Evolutionary conservation across 2,888 invertebrate genomes (phyloP).

Genomic region (Netelia virgata): DNA sequence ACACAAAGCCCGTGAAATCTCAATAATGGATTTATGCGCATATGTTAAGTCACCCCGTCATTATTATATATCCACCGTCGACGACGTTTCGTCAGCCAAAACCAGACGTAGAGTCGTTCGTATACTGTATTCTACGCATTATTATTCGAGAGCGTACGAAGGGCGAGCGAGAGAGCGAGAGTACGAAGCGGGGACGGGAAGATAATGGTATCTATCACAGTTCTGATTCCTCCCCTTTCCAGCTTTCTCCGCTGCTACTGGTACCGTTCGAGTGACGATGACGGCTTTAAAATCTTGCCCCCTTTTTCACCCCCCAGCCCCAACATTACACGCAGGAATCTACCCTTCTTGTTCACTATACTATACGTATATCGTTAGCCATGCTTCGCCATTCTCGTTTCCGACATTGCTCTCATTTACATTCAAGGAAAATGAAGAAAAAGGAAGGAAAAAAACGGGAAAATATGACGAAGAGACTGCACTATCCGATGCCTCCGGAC

Average conservation of each 20-base stretch:
- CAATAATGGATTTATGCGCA: constrained; percentile 85
- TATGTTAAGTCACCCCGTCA: constrained; percentile 81
- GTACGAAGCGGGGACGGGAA: constrained; percentile 40
- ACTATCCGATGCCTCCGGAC: neutral
- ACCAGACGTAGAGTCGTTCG: constrained; percentile 42
- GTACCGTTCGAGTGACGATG: constrained; percentile 61
- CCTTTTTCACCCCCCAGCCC: constrained; percentile 3
- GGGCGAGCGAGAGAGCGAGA: constrained; percentile 39
- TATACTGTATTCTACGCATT: constrained; percentile 56
- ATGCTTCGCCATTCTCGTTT: constrained; percentile 30
- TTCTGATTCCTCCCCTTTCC: constrained; percentile 21
- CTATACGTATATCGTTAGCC: constrained; percentile 22
- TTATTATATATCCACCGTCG: constrained; percentile 76
- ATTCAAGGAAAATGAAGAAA: neutral
- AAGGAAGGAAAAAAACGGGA: neutral
- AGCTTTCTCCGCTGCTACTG: constrained; percentile 33
- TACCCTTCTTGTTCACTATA: constrained; percentile 21
- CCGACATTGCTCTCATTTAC: constrained; percentile 20
- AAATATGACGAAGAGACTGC: constrained; percentile 1
- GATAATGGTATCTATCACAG: constrained; percentile 68
- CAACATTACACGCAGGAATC: neutral
- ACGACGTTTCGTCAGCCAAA: constrained; percentile 44
- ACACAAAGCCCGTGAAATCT: constrained; percentile 80
- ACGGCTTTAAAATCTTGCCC: constrained; percentile 60
- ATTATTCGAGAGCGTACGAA: constrained; percentile 60